Base-by-base conservation (phyloP, 2,797 vertebrate species). In the Mus spretus region DNA sequence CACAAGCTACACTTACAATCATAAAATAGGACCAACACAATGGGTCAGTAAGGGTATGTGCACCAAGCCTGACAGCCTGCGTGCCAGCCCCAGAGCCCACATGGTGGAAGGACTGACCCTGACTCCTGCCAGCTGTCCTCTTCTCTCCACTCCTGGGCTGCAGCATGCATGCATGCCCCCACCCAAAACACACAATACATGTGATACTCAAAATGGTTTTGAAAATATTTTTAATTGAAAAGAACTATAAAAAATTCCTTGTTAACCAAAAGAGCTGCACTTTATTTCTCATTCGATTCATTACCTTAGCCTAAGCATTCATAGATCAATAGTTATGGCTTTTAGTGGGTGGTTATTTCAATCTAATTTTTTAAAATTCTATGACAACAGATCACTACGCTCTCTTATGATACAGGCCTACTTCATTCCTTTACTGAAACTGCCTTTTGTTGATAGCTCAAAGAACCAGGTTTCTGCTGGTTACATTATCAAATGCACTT, bases 281-380 rank as follows among this genome's bases (percentile, higher is more conserved):
- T 31, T 28, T 74, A 40, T 40, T 87, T 37, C n/a, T 75, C 9
- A 31, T 6, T 5, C 65, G 24, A 88, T 37, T 77, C 59, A 90
- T 67, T 84, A 79, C 50, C 44, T 85, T 80, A 70, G 50, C 59
- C 61, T 80, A 22, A 83, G 53, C 6, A 37, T 22, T 65, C 72
- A 94, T 15, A 61, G 34, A 80, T 47, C 37, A 70, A 44, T 3
- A 61, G 37, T 10, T 59, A 7, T 70, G 9, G 44, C 20, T 95
- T 82, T 86, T 34, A 82, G 26, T 2, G 88, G 80, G 59, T 53
- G 6, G 26, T 55, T 72, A 93, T 37, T 92, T 78, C 61, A 78
- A 55, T 63, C 53, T 65, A 90, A n/a, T 88, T 88, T 61, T 20
- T 61, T n/a, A 47, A 95, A 50, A 93, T 61, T 81, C 37, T 55